These are phyloP conservation scores for Synergus itoensis DNA, from an alignment of 2,888 invertebrate species.

Conservation along the genomic window DNA sequence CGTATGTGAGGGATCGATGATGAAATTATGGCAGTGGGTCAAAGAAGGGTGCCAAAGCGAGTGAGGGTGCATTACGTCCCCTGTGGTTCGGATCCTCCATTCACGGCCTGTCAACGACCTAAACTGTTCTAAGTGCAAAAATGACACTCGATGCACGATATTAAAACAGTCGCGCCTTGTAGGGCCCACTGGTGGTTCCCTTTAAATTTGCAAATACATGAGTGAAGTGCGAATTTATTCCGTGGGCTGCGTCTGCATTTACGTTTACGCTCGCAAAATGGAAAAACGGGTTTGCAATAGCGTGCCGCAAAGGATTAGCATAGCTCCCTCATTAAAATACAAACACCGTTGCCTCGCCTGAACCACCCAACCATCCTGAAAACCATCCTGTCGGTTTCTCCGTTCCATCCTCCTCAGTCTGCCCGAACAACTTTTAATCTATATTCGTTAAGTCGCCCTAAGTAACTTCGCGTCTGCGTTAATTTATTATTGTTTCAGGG, in stretches of 20 bases:
- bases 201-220: constrained; percentile 72
- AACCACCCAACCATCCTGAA: constrained; percentile 52
- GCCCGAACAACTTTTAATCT: constrained; percentile 75
- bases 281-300: constrained; percentile 63
- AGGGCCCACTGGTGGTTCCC: constrained; percentile 62
- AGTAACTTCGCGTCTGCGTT: constrained; percentile 71
- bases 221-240: constrained; percentile 73
- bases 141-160: constrained; percentile 57
- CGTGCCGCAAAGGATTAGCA: constrained; percentile 75
- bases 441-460: constrained; percentile 76
- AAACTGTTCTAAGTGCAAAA: constrained; percentile 14
- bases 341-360: constrained; percentile 67
- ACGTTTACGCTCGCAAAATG: constrained; percentile 62
- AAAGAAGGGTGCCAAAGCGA: constrained; percentile 56
- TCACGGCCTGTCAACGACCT: constrained; percentile 29
- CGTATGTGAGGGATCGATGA: constrained; percentile 69
- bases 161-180: constrained; percentile 68
- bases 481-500: constrained; percentile 70
- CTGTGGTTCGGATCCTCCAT: constrained; percentile 8
- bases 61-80: constrained; percentile 53
- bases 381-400: constrained; percentile 51
- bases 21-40: constrained; percentile 73
- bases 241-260: constrained; percentile 58
- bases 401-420: constrained; percentile 50
- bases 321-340: constrained; percentile 77